Evolutionary conservation across 2,113 vertebrate genomes (phyloP).

Genomic region (Bostrychus sinensis): DNA sequence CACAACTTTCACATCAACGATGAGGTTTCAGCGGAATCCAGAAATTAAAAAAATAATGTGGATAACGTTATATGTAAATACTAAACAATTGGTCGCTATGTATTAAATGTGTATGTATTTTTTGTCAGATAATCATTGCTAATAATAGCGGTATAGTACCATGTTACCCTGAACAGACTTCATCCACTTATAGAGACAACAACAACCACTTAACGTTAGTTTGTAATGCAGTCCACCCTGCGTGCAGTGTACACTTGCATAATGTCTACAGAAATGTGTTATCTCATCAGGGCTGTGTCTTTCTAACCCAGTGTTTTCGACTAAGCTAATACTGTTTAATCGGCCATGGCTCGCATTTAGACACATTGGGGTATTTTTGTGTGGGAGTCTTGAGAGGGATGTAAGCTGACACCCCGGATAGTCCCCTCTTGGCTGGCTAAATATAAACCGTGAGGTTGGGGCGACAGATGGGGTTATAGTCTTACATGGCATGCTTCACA

Average conservation of each 20-base stretch:
- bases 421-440: conserved; percentile 72
- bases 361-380: conserved; percentile 54
- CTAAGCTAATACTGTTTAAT: neutral
- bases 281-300: neutral
- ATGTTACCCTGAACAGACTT: neutral
- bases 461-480: conserved; percentile 73
- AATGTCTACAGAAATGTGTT: conserved; percentile 5
- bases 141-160: neutral
- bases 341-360: neutral
- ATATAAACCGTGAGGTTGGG: conserved; percentile 72
- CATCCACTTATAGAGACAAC: neutral
- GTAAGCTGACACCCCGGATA: conserved; percentile 79
- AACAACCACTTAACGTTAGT: neutral
- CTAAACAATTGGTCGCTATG: too few relatives aligned
- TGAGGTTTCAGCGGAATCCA: neutral
- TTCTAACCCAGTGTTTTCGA: neutral
- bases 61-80: too few relatives aligned
- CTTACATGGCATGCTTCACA: conserved; percentile 72
- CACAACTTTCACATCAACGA: neutral
- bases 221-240: neutral
- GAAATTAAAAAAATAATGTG: too few relatives aligned
- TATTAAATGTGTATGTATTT: neutral
- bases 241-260: neutral
- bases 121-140: neutral
- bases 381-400: conserved; percentile 39